A percentile compares a stretch with the other conserved stretches of the same genome.
Evolutionary conservation across 2,113 vertebrate genomes (phyloP).

Genomic region (Zosterops japonicus): DNA sequence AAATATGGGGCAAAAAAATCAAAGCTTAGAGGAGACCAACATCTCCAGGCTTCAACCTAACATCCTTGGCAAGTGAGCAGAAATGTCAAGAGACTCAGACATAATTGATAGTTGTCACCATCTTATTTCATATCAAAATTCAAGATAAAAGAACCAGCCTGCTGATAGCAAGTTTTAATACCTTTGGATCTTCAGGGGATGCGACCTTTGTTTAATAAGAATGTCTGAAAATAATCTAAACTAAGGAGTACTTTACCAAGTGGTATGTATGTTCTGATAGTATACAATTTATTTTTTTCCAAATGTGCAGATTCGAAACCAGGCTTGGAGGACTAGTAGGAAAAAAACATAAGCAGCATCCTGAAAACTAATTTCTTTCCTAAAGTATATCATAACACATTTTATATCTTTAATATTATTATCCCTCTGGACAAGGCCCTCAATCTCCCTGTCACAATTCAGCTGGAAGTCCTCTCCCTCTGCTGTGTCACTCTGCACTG

Average conservation of each 20-base stretch:
- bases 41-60: not conserved
- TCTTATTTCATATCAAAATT: not conserved
- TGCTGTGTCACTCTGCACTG: not conserved
- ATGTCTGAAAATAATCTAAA: not conserved
- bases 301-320: not conserved
- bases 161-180: not conserved
- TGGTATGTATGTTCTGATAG: not conserved
- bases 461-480: not conserved
- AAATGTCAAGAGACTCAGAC: not conserved
- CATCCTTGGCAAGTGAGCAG: not conserved
- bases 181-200: not conserved
- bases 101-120: not conserved
- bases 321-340: not conserved
- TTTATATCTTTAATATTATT: not conserved
- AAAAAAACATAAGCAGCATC: not conserved
- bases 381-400: not conserved
- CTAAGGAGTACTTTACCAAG: not conserved
- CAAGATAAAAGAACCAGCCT: not conserved
- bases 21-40: not conserved
- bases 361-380: not conserved
- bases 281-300: not conserved
- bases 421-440: not conserved
- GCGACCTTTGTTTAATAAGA: slow-evolving; percentile 13
- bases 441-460: not conserved
- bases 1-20: not conserved